These are phyloP conservation scores for Synergus umbraculus DNA, from an alignment of 2,888 invertebrate species.

Conservation along the genomic window DNA sequence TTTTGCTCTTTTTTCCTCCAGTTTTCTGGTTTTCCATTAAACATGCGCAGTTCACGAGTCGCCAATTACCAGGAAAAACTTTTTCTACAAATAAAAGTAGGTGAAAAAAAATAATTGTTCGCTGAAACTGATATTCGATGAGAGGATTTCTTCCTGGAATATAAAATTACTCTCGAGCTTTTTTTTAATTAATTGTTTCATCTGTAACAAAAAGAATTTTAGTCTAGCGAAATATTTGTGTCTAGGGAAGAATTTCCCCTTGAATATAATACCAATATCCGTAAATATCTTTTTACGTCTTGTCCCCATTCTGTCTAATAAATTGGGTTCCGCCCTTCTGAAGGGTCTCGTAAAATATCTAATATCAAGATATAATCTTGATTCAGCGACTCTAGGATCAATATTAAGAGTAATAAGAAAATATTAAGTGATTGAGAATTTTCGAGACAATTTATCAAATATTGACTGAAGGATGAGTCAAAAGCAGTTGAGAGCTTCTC, in stretches of 20 bases:
- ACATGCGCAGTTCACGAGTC: not conserved
- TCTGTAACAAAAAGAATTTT: no score
- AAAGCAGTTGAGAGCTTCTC: no score
- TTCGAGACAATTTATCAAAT: no score
- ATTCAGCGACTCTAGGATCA: no score
- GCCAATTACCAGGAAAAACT: not conserved
- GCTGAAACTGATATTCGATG: not conserved
- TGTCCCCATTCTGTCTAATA: not conserved
- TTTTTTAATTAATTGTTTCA: no score
- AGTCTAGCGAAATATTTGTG: no score
- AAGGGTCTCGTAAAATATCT: not conserved
- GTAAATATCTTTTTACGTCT: not conserved
- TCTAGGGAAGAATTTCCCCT: not conserved
- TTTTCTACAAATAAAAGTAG: not conserved
- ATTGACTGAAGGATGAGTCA: no score
- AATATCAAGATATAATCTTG: not conserved
- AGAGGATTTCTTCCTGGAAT: not conserved
- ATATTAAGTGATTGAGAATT: not conserved
- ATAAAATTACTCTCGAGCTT: no score
- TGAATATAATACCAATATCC: not conserved
- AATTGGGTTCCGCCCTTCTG: not conserved
- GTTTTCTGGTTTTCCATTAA: not conserved
- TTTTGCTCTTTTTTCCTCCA: not conserved
- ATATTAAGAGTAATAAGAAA: not conserved
- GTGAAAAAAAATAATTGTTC: not conserved